Base-by-base conservation (phyloP, 2,888 invertebrate genomes). In the Conistra vaccinii region DNA sequence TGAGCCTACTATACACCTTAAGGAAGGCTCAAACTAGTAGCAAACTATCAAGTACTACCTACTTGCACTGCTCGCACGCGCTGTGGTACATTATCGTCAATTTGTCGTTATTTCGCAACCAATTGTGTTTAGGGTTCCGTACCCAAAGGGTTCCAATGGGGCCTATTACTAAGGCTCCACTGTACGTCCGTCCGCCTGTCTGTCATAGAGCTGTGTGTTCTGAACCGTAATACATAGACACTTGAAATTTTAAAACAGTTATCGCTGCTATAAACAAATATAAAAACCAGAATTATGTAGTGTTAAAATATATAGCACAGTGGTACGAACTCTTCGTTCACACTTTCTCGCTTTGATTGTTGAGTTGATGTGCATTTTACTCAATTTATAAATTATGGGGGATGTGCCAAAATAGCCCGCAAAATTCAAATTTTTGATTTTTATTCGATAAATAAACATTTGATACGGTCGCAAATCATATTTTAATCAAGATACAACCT, bases 11-110 rank as follows among this genome's bases (percentile, higher is more conserved):
- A n/a, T n/a, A n/a, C n/a, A n/a, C n/a, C 53, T 60, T 26, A 60
- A 35, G 32, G 23, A 58, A 76, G 14, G 26, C 61, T 51, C n/a
- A 12, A 69, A 57, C 57, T 60, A 23, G 26, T 3, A 76, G 29
- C 42, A 12, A 78, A 53, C 48, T 62, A 51, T 48, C 58, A 39
- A 76, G 14, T 35, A 17, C 17, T 26, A 2, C 55, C 9, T 55
- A 42, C 20, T n/a, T 6, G 3, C n/a, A 29, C 45, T 23, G 39
- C 32, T 32, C n/a, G 42, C 65, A 23, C 65, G 48, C n/a, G 35
- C 42, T 23, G 20, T 4, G 39, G 69, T 29, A 58, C 63, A 48
- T 65, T 65, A 60, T 48, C 58, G 39, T 32, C 63, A 65, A 53
- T 48, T 55, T 60, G 26, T 55, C 5, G 45, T 45, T 45, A 53